Percentiles rank a stretch among this genome's conserved stretches.
phyloP scores from a whole-genome alignment of 2,888 invertebrate genomes.

The Selenia dentaria region DNA sequence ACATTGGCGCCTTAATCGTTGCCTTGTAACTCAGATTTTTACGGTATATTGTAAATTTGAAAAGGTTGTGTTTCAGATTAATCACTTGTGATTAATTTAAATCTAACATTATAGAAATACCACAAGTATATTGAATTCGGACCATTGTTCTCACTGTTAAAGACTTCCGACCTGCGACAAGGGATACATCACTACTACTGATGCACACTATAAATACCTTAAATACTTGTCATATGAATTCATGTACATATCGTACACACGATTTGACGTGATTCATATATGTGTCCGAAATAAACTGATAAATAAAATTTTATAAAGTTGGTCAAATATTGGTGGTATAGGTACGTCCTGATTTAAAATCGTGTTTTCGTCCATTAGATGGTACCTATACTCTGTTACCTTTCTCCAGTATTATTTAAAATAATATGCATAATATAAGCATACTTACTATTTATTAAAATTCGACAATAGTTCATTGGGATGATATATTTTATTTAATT shows the following conservation, averaged over 20 bases:
- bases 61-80: slow-evolving; percentile 55
- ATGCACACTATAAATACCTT: no score
- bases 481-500: slow-evolving; percentile 2
- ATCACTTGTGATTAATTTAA: background rate
- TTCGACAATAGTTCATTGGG: slow-evolving; percentile 37
- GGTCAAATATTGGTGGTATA: no score
- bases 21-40: slow-evolving; percentile 61
- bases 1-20: slow-evolving; percentile 58
- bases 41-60: slow-evolving; percentile 43
- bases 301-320: no score
- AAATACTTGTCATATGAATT: no score
- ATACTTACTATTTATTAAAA: no score
- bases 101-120: background rate
- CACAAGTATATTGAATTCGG: no score
- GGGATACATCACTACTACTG: no score
- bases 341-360: slow-evolving; percentile 31
- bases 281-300: no score
- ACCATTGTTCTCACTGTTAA: no score
- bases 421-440: background rate
- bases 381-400: slow-evolving; percentile 19
- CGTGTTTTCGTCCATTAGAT: slow-evolving; percentile 33
- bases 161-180: no score
- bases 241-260: no score
- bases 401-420: background rate
- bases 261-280: slow-evolving; percentile 6